A percentile compares a stretch with the other conserved stretches of the same genome.
Conservation (phyloP, 2,888 invertebrate species). For the Horisme vitalbata region DNA sequence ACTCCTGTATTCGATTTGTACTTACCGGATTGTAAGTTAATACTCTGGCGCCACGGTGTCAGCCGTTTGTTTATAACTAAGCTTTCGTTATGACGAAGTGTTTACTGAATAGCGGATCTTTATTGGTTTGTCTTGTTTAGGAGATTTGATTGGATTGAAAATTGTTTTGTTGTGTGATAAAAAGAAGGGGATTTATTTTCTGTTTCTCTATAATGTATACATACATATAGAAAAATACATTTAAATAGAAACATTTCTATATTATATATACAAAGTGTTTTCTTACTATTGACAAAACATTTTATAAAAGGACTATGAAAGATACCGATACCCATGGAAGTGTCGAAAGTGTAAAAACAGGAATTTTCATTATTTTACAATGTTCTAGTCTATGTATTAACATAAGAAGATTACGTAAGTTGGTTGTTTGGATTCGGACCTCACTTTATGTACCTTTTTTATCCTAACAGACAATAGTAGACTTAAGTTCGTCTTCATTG, state of each 20-base stretch:
- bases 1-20: conserved; percentile 55
- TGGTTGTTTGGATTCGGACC: conserved; percentile 46
- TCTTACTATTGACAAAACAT: too few species aligned
- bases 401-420: conserved; percentile 55
- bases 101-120: conserved; percentile 43
- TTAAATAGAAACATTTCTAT: too few species aligned
- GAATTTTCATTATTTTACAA: too few species aligned
- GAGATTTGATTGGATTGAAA: too few species aligned
- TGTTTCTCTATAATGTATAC: too few species aligned
- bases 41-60: conserved; percentile 61
- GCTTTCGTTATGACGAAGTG: conserved; percentile 62
- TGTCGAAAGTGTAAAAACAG: too few species aligned
- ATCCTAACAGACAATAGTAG: conserved; percentile 70
- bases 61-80: conserved; percentile 57
- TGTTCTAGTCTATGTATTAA: not conserved
- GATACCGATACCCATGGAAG: too few species aligned
- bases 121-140: conserved; percentile 14
- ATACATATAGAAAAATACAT: too few species aligned
- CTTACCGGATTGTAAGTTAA: conserved; percentile 61
- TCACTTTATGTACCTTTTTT: conserved; percentile 63
- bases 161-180: too few species aligned
- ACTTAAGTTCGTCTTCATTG: conserved; percentile 69
- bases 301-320: too few species aligned
- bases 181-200: too few species aligned
- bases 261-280: too few species aligned